Evolutionary conservation across 1,140 invertebrate genomes (phyloP).

Genomic region (Akabosia matsudoensis): DNA sequence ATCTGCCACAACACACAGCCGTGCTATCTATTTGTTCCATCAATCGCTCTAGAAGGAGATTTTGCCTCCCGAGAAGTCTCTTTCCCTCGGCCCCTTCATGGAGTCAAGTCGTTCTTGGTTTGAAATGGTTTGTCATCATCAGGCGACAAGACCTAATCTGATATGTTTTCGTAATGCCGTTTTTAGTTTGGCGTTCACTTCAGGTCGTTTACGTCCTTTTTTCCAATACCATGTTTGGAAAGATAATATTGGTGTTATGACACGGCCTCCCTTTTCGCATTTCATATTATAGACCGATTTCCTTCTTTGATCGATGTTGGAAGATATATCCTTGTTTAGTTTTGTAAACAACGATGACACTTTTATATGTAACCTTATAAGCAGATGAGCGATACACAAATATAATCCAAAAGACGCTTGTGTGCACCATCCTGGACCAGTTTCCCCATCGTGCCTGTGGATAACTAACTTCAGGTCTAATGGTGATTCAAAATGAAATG

Average conservation of each 20-base stretch:
- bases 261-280: neutral
- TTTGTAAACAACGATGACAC: no score
- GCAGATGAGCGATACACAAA: no score
- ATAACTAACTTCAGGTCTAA: no score
- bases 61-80: neutral
- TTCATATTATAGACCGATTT: neutral
- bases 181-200: neutral
- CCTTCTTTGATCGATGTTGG: neutral
- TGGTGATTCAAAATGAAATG: no score
- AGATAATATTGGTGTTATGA: neutral
- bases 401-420: no score
- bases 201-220: neutral
- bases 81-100: neutral
- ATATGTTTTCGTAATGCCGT: conserved; percentile 7
- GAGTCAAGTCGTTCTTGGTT: neutral
- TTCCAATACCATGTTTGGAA: neutral
- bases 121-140: neutral
- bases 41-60: no score
- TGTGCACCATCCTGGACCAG: no score
- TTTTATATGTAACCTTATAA: no score
- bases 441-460: no score
- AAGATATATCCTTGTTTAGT: no score
- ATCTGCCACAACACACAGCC: no score
- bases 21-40: no score
- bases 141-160: neutral